These are phyloP conservation scores for Chloroceryle aenea DNA, from an alignment of 2,113 vertebrate species.

Conservation along the genomic window DNA sequence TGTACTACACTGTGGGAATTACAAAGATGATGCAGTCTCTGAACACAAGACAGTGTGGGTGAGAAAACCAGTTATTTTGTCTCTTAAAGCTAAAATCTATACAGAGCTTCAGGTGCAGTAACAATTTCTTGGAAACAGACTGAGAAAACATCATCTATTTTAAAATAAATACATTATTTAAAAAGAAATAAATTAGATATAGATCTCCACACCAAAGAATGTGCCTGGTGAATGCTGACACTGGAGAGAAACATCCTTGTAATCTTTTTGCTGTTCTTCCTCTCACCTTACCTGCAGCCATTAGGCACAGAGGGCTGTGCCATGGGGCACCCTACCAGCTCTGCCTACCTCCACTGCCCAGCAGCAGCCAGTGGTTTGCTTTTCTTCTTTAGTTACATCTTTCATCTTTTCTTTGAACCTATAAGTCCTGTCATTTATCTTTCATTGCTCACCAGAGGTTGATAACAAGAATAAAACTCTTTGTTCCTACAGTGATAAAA, in stretches of 20 bases:
- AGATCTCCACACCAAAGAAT: not conserved
- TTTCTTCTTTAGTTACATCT: not conserved
- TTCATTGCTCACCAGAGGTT: not conserved
- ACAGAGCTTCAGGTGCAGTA: not conserved
- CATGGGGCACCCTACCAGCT: not conserved
- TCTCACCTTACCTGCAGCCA: not conserved
- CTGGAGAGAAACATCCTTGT: not conserved
- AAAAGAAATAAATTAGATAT: not conserved
- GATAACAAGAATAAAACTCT: not conserved
- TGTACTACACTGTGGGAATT: not conserved
- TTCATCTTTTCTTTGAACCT: not conserved
- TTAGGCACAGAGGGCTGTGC: not conserved
- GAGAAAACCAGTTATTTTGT: not conserved
- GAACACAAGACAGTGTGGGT: not conserved
- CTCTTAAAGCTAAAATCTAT: not conserved
- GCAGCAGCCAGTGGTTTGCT: not conserved
- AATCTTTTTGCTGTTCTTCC: not conserved
- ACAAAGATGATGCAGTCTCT: not conserved
- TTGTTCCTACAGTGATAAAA: not conserved
- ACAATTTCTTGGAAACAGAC: not conserved
- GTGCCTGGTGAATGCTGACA: not conserved
- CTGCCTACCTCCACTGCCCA: not conserved
- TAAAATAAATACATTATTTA: not conserved
- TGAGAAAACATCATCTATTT: not conserved
- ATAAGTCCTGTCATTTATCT: not conserved